phyloP scores from a whole-genome alignment of 2,797 vertebrate species.

The Chromis chromis region DNA sequence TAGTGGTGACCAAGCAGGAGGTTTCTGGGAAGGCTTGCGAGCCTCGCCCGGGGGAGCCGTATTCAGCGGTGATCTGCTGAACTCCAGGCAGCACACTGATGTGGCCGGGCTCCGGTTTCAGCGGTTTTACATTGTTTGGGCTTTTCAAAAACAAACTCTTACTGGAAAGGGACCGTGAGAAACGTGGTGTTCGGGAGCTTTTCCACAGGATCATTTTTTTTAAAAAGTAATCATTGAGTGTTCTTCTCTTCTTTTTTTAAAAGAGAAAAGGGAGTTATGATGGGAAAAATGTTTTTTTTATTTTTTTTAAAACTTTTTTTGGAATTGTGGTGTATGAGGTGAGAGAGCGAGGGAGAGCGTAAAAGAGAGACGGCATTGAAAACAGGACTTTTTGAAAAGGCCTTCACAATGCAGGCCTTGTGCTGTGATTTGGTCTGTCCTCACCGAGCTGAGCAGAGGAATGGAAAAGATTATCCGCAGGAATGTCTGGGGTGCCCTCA shows the following conservation, averaged over 20 bases:
- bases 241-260: constrained; percentile 17
- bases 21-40: constrained; percentile 72
- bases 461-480: constrained; percentile 92
- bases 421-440: constrained; percentile 84
- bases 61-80: constrained; percentile 75
- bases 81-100: constrained; percentile 79
- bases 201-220: constrained; percentile 53
- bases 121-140: constrained; percentile 83
- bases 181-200: constrained; percentile 60
- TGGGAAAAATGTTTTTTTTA: constrained; percentile 58
- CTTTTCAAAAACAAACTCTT: constrained; percentile 75
- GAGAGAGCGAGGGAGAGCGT: constrained; percentile 65
- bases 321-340: constrained; percentile 75
- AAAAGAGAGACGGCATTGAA: constrained; percentile 78
- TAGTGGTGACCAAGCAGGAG: constrained; percentile 64
- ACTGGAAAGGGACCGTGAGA: constrained; percentile 83
- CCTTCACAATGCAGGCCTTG: constrained; percentile 87
- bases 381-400: constrained; percentile 78
- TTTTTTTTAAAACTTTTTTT: constrained; percentile 34
- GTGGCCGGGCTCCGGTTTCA: constrained; percentile 80
- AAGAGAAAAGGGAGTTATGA: constrained; percentile 64
- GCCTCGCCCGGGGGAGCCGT: constrained; percentile 61
- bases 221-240: constrained; percentile 40
- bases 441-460: constrained; percentile 84
- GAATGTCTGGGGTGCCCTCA: constrained; percentile 92